phyloP scores from a whole-genome alignment of 2,888 invertebrate genomes.

The Phengaris arion region DNA sequence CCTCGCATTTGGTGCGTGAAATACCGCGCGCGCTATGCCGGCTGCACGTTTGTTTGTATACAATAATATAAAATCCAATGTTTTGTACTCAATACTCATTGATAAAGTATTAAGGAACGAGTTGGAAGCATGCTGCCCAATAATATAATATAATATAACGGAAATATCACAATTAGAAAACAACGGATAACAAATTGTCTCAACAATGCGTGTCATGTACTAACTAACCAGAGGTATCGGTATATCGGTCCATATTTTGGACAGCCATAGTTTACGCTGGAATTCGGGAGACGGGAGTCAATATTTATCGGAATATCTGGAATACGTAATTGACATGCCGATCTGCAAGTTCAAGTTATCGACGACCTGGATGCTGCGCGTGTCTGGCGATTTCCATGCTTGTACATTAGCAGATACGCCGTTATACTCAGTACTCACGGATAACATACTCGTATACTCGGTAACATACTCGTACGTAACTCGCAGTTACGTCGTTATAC shows the following conservation, averaged over 20 bases:
- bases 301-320: conserved; percentile 32
- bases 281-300: conserved; percentile 25
- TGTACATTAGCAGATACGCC: conserved; percentile 31
- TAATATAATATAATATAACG: neutral
- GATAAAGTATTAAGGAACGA: neutral
- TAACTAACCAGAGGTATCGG: no score
- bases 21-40: conserved; percentile 51
- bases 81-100: neutral
- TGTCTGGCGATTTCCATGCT: conserved; percentile 33
- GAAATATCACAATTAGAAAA: neutral
- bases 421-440: conserved; percentile 29
- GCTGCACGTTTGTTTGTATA: conserved; percentile 2
- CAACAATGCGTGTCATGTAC: no score
- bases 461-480: conserved; percentile 19
- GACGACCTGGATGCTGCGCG: conserved; percentile 36
- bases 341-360: conserved; percentile 39
- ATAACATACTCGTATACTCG: conserved; percentile 19
- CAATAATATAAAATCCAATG: neutral
- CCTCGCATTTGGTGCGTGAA: conserved; percentile 70
- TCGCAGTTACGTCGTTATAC: conserved; percentile 28
- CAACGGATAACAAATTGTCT: neutral
- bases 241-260: neutral
- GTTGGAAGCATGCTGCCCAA: neutral
- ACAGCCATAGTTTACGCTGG: neutral
- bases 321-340: conserved; percentile 32